Percentiles rank a stretch among this genome's conserved stretches.
Conservation (phyloP, 1,140 invertebrate species). For the Leptopilina clavipes region DNA sequence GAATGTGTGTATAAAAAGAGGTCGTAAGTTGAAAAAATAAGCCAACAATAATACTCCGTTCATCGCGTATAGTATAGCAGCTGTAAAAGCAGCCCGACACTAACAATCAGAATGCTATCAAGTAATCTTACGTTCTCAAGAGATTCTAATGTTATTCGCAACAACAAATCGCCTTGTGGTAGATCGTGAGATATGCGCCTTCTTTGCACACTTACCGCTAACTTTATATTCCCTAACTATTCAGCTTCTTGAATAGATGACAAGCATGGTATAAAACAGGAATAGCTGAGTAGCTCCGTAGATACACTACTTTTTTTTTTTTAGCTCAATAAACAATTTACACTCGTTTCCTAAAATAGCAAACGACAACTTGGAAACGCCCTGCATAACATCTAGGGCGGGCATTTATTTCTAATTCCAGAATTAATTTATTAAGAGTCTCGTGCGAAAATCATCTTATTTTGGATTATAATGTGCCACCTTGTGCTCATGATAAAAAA, state of each 20-base stretch:
- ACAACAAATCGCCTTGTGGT: constrained; percentile 30
- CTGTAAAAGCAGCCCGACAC: constrained; percentile 17
- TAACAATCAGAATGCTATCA: constrained; percentile 28
- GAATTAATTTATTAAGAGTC: constrained; percentile 9
- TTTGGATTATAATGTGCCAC: constrained; percentile 4
- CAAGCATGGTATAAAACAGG: constrained; percentile 19
- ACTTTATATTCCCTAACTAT: constrained; percentile 19
- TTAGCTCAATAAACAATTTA: constrained; percentile 7
- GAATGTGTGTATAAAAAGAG: background rate
- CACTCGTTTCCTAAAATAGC: constrained; percentile 28
- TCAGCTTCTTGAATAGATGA: constrained; percentile 16
- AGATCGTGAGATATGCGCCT: constrained; percentile 12
- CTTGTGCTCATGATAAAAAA: background rate
- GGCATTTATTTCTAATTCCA: background rate
- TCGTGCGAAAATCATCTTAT: constrained; percentile 24
- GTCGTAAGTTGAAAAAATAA: background rate
- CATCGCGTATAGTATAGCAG: constrained; percentile 7
- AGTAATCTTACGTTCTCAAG: constrained; percentile 27
- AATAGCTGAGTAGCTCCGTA: constrained; percentile 13
- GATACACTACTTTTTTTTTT: constrained; percentile 19
- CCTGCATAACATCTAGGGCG: constrained; percentile 26
- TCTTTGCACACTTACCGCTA: constrained; percentile 11
- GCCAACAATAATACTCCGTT: constrained; percentile 5
- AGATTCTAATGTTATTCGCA: constrained; percentile 31
- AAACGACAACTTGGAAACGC: constrained; percentile 22